phyloP scores from a whole-genome alignment of 2,888 invertebrate genomes.

The Zootermopsis nevadensis region DNA sequence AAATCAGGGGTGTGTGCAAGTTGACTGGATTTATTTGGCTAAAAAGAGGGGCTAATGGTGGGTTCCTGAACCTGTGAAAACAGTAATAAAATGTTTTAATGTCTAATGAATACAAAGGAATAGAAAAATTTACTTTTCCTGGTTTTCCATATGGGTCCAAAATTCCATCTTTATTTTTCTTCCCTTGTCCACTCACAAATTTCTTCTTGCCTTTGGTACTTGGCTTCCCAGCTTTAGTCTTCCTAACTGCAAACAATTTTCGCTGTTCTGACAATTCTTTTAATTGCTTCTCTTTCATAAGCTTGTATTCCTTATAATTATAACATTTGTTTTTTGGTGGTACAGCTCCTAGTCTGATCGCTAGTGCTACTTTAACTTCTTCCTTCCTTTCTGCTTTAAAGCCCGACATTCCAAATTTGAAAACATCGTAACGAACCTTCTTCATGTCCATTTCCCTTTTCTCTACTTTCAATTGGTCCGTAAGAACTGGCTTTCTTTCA shows the following conservation, averaged over 20 bases:
- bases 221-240: constrained; percentile 71
- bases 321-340: constrained; percentile 75
- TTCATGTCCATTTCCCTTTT: constrained; percentile 76
- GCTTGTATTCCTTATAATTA: constrained; percentile 78
- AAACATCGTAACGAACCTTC: constrained; percentile 81
- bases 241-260: constrained; percentile 62
- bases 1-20: no score
- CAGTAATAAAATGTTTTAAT: no score
- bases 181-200: constrained; percentile 62
- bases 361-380: constrained; percentile 81
- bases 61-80: no score
- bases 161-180: constrained; percentile 63
- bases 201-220: constrained; percentile 67
- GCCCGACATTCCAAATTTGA: constrained; percentile 86
- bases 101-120: no score
- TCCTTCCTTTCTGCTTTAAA: constrained; percentile 77
- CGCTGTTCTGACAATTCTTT: constrained; percentile 62
- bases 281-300: constrained; percentile 70
- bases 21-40: no score
- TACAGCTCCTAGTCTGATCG: constrained; percentile 86
- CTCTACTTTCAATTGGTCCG: constrained; percentile 50
- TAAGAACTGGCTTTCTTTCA: background rate
- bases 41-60: no score
- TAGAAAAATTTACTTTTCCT: constrained; percentile 22
- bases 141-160: constrained; percentile 47